Evolutionary conservation across 2,888 invertebrate genomes (phyloP).

Genomic region (Tenthredo distinguenda): DNA sequence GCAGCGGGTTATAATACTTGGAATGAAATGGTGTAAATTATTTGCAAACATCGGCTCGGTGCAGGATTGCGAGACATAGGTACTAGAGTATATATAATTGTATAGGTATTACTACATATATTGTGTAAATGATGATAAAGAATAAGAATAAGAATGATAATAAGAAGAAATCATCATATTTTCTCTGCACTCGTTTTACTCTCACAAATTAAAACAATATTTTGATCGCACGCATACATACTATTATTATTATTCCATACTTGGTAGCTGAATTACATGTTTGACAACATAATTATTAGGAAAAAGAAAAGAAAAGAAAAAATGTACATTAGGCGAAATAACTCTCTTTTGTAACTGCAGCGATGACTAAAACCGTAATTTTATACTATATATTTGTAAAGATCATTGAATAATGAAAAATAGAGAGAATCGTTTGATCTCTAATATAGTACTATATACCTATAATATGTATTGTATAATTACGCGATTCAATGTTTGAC

Average conservation of each 20-base stretch:
- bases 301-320: not conserved
- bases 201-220: not conserved
- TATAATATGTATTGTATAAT: not conserved
- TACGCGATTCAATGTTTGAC: too few relatives aligned
- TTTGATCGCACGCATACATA: not conserved
- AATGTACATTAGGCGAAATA: not conserved
- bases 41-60: not conserved
- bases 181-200: slow-evolving; percentile 5
- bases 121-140: not conserved
- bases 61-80: not conserved
- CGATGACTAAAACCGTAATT: not conserved
- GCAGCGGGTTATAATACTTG: not conserved
- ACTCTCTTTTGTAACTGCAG: not conserved
- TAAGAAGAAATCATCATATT: not conserved
- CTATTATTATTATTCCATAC: not conserved
- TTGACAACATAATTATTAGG: not conserved
- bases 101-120: not conserved
- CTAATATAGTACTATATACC: not conserved
- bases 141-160: not conserved
- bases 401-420: not conserved
- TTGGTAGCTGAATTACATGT: not conserved
- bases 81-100: not conserved
- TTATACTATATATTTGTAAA: not conserved
- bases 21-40: slow-evolving; percentile 14
- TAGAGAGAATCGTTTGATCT: not conserved